A percentile compares a stretch with the other conserved stretches of the same genome.
phyloP scores from a whole-genome alignment of 2,113 vertebrate genomes.

The Chloropsis cyanopogon region DNA sequence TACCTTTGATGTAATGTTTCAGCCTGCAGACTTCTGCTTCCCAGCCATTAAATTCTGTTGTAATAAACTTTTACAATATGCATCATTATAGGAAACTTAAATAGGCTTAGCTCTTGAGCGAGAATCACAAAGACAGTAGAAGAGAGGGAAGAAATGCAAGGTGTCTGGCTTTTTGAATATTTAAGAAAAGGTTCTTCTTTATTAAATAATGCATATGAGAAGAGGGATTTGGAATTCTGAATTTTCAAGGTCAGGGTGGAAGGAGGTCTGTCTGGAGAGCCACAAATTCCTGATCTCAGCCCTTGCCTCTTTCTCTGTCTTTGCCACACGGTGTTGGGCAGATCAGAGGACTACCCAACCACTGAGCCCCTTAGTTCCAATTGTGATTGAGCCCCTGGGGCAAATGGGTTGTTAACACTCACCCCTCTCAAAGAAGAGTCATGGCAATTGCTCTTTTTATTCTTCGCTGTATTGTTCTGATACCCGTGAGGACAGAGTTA shows the following conservation, averaged over 20 bases:
- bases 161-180: slow-evolving; percentile 20
- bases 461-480: background rate
- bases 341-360: background rate
- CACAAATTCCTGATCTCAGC: background rate
- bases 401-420: background rate
- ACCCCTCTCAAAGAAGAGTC: background rate
- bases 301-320: background rate
- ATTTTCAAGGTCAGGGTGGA: slow-evolving; percentile 55
- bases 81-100: slow-evolving; percentile 52
- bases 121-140: slow-evolving; percentile 11
- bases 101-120: slow-evolving; percentile 37
- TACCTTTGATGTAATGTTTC: slow-evolving; percentile 47
- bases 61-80: slow-evolving; percentile 67
- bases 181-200: slow-evolving; percentile 21
- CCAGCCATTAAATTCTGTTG: slow-evolving; percentile 33
- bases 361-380: background rate
- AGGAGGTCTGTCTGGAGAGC: background rate
- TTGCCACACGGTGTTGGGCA: background rate
- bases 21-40: slow-evolving; percentile 38
- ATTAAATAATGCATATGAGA: slow-evolving; percentile 52
- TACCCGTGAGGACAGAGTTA: background rate
- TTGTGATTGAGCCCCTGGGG: background rate
- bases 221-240: slow-evolving; percentile 31
- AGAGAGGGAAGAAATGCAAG: background rate
- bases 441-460: background rate